phyloP scores from a whole-genome alignment of 2,797 vertebrate species.

The Catamblyrhynchus diadema region DNA sequence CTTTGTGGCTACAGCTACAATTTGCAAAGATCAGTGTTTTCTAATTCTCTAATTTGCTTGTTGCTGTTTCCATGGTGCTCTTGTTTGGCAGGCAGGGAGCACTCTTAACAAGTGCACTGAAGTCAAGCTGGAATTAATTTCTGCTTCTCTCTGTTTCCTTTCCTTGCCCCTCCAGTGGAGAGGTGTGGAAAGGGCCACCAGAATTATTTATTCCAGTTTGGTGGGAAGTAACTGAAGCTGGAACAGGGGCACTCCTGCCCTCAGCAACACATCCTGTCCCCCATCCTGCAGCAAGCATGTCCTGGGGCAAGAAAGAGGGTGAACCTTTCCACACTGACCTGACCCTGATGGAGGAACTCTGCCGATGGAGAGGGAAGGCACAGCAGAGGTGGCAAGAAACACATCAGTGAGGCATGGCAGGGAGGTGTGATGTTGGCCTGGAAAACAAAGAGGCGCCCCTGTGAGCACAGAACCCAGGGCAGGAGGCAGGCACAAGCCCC shows the following conservation, averaged over 20 bases:
- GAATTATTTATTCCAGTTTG: not conserved
- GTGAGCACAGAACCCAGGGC: not conserved
- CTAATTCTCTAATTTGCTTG: slow-evolving; percentile 54
- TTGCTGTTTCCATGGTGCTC: slow-evolving; percentile 56
- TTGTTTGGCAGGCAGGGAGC: slow-evolving; percentile 16
- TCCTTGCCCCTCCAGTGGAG: not conserved
- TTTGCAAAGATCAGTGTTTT: slow-evolving; percentile 38
- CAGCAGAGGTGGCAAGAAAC: not conserved
- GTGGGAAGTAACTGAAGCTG: not conserved
- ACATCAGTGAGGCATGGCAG: fast-evolving
- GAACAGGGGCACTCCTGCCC: not conserved
- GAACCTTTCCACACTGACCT: not conserved
- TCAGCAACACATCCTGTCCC: not conserved
- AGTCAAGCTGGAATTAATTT: slow-evolving; percentile 32
- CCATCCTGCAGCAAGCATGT: not conserved
- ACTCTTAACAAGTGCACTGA: not conserved
- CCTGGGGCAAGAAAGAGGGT: not conserved
- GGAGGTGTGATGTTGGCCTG: not conserved
- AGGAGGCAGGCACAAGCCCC: not conserved
- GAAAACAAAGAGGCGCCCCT: not conserved
- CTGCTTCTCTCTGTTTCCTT: not conserved
- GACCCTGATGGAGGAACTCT: not conserved
- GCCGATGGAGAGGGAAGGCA: not conserved
- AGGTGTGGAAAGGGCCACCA: not conserved
- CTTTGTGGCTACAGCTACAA: not conserved